These are phyloP conservation scores for Agrochola circellaris DNA, from an alignment of 2,888 invertebrate species.

Conservation along the genomic window DNA sequence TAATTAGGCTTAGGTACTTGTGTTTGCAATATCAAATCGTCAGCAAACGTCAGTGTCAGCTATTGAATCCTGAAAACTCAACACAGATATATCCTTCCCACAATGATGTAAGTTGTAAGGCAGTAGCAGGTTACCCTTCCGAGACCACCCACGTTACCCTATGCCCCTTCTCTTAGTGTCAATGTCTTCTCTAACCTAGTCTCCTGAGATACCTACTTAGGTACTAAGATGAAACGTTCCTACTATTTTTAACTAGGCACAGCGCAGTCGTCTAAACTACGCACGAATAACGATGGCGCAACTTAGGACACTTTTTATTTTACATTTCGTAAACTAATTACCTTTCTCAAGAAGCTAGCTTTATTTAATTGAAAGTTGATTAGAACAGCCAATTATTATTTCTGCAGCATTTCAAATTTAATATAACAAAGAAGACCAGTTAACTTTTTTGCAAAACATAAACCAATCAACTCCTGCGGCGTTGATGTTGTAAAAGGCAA, in stretches of 20 bases:
- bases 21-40: background rate
- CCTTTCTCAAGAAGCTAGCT: slow-evolving; percentile 14
- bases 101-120: background rate
- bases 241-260: background rate
- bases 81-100: background rate
- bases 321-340: slow-evolving; percentile 40
- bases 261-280: slow-evolving; percentile 5
- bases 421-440: background rate
- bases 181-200: too few species aligned
- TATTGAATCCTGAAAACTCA: background rate
- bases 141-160: background rate
- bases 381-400: slow-evolving; percentile 21
- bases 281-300: slow-evolving; percentile 20
- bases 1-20: background rate
- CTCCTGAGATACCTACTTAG: too few species aligned
- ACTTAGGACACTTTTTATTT: slow-evolving; percentile 28
- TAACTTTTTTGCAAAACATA: background rate
- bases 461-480: background rate
- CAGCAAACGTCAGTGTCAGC: too few species aligned
- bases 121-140: background rate
- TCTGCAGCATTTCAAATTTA: background rate
- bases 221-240: too few species aligned
- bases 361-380: slow-evolving; percentile 5
- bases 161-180: too few species aligned
- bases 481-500: slow-evolving; percentile 5